Conservation (phyloP, 1,140 invertebrate genomes). For the Drosophila parvula region DNA sequence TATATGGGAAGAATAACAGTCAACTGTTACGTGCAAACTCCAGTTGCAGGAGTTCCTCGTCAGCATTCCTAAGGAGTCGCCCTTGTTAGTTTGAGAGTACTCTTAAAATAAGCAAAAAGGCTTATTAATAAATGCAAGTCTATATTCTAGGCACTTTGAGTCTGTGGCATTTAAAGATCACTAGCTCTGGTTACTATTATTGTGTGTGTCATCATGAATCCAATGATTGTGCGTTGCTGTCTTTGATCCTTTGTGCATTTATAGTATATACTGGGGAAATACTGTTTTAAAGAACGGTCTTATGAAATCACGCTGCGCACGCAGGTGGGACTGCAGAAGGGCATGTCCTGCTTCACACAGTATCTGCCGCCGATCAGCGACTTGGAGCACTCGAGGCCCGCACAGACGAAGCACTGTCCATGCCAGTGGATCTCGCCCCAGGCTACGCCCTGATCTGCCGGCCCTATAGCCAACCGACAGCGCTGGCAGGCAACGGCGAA, state of each 20-base stretch:
- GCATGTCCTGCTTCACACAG: conserved; percentile 88
- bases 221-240: conserved; percentile 14
- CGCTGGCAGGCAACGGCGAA: conserved; percentile 90
- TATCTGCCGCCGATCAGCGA: conserved; percentile 88
- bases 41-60: too few species aligned
- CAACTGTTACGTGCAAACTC: too few species aligned
- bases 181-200: conserved; percentile 13
- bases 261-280: conserved; percentile 26
- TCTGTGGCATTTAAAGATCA: conserved; percentile 33
- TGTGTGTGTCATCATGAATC: conserved; percentile 2
- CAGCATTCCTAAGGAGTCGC: too few species aligned
- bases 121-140: conserved; percentile 23
- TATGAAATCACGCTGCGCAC: conserved; percentile 83
- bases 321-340: conserved; percentile 88
- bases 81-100: not conserved
- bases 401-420: conserved; percentile 89
- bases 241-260: conserved; percentile 48
- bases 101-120: not conserved
- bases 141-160: conserved; percentile 53
- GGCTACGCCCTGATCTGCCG: conserved; percentile 90
- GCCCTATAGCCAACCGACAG: conserved; percentile 89
- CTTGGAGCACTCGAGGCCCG: conserved; percentile 89
- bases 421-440: conserved; percentile 92
- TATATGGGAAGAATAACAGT: not conserved
- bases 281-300: conserved; percentile 26